phyloP scores from a whole-genome alignment of 2,113 vertebrate species.

The Natator depressus region DNA sequence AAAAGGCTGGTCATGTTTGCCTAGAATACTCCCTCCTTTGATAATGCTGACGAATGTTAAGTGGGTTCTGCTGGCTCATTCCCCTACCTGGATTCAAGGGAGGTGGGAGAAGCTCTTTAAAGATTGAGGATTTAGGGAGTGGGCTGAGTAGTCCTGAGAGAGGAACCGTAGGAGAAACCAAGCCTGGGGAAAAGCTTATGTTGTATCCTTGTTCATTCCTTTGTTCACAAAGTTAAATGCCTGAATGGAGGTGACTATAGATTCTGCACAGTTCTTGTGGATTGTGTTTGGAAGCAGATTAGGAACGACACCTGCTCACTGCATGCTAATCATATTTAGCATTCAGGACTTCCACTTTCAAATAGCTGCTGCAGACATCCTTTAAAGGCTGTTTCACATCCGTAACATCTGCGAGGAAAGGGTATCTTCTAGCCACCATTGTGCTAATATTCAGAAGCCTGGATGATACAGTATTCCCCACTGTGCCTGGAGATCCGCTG shows the following conservation, averaged over 20 bases:
- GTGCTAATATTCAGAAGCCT: not conserved
- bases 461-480: not conserved
- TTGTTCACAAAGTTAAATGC: not conserved
- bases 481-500: not conserved
- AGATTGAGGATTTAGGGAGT: not conserved
- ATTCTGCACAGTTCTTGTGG: not conserved
- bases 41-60: not conserved
- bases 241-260: not conserved
- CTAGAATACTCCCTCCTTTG: not conserved
- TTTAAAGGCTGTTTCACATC: not conserved
- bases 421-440: not conserved
- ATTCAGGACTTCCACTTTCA: not conserved
- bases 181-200: not conserved
- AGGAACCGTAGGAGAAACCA: not conserved
- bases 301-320: not conserved
- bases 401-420: not conserved
- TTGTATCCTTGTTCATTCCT: not conserved
- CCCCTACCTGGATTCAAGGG: not conserved
- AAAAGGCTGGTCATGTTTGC: not conserved
- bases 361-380: not conserved
- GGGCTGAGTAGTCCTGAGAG: not conserved
- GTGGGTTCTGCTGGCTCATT: not conserved
- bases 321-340: not conserved
- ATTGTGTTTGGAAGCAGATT: not conserved
- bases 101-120: not conserved